Percentiles rank a stretch among this genome's conserved stretches.
Conservation (phyloP, 2,113 vertebrate genomes). For the Vidua macroura region DNA sequence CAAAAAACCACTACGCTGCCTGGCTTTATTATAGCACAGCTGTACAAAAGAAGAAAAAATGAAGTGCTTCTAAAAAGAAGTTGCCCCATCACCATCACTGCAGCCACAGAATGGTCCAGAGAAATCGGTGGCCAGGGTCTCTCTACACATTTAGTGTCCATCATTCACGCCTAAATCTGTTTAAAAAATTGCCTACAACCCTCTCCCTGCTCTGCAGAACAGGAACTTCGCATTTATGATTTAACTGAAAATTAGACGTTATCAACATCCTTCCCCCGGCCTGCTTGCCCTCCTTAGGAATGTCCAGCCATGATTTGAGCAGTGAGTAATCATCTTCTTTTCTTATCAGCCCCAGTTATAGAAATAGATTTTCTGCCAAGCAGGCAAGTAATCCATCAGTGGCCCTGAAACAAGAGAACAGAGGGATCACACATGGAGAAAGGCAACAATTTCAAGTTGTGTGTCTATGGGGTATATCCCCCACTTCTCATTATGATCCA, state of each 20-base stretch:
- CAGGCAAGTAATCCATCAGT: slow-evolving; percentile 93
- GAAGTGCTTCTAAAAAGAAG: slow-evolving; percentile 24
- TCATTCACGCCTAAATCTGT: not conserved
- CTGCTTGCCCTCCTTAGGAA: not conserved
- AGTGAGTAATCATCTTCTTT: not conserved
- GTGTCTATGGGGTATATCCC: not conserved
- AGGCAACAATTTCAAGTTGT: not conserved
- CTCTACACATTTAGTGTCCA: not conserved
- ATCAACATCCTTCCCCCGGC: not conserved
- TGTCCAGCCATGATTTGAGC: not conserved
- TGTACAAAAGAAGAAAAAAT: slow-evolving; percentile 38
- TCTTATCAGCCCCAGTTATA: slow-evolving; percentile 92
- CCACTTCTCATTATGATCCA: not conserved
- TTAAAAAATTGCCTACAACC: not conserved
- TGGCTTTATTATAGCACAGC: not conserved
- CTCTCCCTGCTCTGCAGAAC: not conserved
- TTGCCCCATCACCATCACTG: not conserved
- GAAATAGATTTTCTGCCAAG: slow-evolving; percentile 99
- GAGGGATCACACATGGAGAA: not conserved
- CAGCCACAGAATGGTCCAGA: not conserved
- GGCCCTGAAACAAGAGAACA: slow-evolving; percentile 80
- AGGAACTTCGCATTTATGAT: not conserved
- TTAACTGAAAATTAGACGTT: slow-evolving; percentile 17
- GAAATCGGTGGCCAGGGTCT: not conserved
- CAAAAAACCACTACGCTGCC: not conserved